These are phyloP conservation scores for Galeopsomyia nigrocyanea DNA, from an alignment of 2,888 invertebrate genomes.

Conservation along the genomic window DNA sequence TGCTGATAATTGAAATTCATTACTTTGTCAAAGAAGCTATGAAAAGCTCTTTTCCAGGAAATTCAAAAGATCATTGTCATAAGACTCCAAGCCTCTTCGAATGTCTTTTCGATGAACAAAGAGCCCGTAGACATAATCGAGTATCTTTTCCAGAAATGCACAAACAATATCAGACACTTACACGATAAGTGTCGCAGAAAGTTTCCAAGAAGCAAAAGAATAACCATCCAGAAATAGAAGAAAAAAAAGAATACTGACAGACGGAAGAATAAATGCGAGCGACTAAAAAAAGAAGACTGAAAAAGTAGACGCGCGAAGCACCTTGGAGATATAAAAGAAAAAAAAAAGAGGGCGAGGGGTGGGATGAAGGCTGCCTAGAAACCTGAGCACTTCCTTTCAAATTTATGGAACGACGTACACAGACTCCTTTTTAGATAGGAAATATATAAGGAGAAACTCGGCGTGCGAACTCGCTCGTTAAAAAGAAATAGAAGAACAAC, in stretches of 20 bases:
- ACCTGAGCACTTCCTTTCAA: constrained; percentile 46
- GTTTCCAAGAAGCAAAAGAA: no score
- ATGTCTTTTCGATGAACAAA: no score
- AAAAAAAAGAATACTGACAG: not conserved
- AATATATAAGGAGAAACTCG: constrained; percentile 36
- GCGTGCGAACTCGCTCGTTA: constrained; percentile 29
- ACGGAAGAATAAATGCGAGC: constrained; percentile 31
- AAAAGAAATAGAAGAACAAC: not conserved
- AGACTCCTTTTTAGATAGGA: constrained; percentile 42
- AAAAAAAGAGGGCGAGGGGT: not conserved
- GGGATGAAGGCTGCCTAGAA: constrained; percentile 14
- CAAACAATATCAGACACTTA: no score
- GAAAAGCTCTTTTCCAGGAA: no score
- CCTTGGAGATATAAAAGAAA: constrained; percentile 44
- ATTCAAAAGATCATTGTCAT: no score
- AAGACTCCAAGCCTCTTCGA: no score
- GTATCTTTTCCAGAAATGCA: no score
- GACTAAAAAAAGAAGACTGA: constrained; percentile 19
- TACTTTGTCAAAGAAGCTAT: no score
- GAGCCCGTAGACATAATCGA: no score
- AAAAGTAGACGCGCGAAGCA: constrained; percentile 38
- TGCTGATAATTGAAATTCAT: no score
- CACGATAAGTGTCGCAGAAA: no score
- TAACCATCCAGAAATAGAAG: no score
- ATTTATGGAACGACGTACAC: constrained; percentile 48